phyloP scores from a whole-genome alignment of 2,888 invertebrate species.

The Philereme transversata region DNA sequence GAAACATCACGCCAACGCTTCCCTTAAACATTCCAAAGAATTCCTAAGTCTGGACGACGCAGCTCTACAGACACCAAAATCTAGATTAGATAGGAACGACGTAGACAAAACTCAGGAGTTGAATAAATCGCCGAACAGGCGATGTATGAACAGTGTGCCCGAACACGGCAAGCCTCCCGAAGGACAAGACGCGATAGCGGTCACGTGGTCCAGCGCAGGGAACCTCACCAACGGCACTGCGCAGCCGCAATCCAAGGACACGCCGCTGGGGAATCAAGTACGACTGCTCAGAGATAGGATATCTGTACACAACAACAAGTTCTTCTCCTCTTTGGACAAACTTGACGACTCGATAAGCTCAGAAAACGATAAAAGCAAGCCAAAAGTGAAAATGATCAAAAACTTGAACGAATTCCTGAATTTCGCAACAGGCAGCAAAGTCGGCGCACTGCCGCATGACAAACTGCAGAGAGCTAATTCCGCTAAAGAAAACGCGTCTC shows the following conservation, averaged over 20 bases:
- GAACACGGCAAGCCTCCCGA: constrained; percentile 60
- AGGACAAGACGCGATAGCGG: constrained; percentile 42
- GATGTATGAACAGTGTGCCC: constrained; percentile 71
- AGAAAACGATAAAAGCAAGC: constrained; percentile 61
- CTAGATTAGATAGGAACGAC: constrained; percentile 51
- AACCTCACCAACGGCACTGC: constrained; percentile 68
- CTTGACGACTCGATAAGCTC: constrained; percentile 69
- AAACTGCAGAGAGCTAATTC: constrained; percentile 68
- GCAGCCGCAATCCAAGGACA: constrained; percentile 56
- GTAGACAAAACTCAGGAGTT: constrained; percentile 50
- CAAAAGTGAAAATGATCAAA: constrained; percentile 85
- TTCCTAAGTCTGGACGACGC: constrained; percentile 89
- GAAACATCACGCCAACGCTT: constrained; percentile 60
- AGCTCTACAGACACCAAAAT: constrained; percentile 62
- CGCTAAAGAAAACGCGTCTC: constrained; percentile 59
- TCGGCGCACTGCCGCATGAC: constrained; percentile 51
- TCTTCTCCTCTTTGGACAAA: constrained; percentile 85
- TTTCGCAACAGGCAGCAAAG: constrained; percentile 87
- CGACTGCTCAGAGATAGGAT: constrained; percentile 71
- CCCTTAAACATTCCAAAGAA: constrained; percentile 83
- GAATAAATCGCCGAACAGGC: constrained; percentile 49
- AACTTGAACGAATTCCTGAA: constrained; percentile 94
- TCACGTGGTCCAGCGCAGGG: constrained; percentile 63
- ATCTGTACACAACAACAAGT: constrained; percentile 75
- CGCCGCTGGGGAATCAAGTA: constrained; percentile 73